A percentile compares a stretch with the other conserved stretches of the same genome.
Evolutionary conservation across 2,888 invertebrate genomes (phyloP).

Genomic region (Zygothrica quintamaculata): DNA sequence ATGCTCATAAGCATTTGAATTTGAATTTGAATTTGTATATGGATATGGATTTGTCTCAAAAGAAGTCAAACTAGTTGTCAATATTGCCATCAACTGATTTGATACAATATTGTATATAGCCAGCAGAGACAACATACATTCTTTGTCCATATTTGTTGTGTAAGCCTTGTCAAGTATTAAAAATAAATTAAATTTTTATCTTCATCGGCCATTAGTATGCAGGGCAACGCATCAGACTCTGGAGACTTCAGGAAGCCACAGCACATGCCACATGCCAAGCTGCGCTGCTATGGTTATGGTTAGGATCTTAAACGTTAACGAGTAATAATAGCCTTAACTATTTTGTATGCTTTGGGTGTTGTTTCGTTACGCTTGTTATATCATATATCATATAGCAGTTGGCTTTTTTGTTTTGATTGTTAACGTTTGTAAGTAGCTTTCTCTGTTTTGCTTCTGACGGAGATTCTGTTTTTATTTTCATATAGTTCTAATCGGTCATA

Average conservation of each 20-base stretch:
- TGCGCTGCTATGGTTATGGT: conserved; percentile 6
- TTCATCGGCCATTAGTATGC: conserved; percentile 68
- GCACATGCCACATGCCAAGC: conserved; percentile 60
- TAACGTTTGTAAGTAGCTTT: conserved; percentile 7
- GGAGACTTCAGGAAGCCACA: conserved; percentile 63
- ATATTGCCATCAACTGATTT: conserved; percentile 26
- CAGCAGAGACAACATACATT: conserved; percentile 25
- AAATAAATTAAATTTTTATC: no score
- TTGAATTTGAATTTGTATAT: conserved; percentile 30
- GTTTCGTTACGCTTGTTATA: conserved; percentile 52
- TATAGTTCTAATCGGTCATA: conserved; percentile 62
- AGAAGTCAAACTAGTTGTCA: conserved; percentile 68
- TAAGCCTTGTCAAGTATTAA: conserved; percentile 59
- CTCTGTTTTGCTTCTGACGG: conserved; percentile 26
- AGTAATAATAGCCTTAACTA: conserved; percentile 14
- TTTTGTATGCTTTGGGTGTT: conserved; percentile 60
- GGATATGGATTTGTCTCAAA: conserved; percentile 30
- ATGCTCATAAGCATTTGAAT: conserved; percentile 32
- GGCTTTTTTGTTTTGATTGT: conserved; percentile 43
- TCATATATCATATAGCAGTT: conserved; percentile 47
- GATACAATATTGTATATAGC: conserved; percentile 30
- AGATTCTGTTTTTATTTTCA: conserved; percentile 30
- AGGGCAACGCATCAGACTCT: conserved; percentile 47
- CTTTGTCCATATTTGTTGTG: conserved; percentile 33
- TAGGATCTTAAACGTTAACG: conserved; percentile 11